Percentiles rank a stretch among this genome's conserved stretches.
These are phyloP conservation scores for Myiozetetes cayanensis DNA, from an alignment of 2,113 vertebrate species.

Conservation along the genomic window DNA sequence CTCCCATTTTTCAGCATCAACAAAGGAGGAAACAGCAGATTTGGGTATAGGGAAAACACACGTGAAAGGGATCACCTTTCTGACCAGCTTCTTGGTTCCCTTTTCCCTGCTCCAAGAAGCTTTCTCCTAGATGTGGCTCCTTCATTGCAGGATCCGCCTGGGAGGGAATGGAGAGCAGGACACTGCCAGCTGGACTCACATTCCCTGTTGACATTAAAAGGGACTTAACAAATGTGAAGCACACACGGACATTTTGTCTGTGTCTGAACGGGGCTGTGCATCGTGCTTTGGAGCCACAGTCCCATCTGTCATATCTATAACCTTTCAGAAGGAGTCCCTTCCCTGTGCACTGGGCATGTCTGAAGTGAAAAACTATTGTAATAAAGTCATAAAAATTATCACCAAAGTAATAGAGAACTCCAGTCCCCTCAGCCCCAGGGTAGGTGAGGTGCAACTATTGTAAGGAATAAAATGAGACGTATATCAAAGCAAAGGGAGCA, in stretches of 20 bases:
- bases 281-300: rapidly evolving
- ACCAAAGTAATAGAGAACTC: neutral
- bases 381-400: neutral
- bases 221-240: neutral
- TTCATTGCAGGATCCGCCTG: neutral
- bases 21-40: neutral
- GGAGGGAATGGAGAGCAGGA: neutral
- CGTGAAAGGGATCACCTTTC: neutral
- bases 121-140: neutral
- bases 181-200: neutral
- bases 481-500: neutral
- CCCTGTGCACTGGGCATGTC: neutral
- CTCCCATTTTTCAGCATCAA: neutral
- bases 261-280: rapidly evolving
- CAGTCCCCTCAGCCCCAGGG: neutral
- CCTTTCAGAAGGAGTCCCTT: neutral
- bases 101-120: neutral
- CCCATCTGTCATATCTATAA: neutral
- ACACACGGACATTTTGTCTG: neutral
- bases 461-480: neutral
- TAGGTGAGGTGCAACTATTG: neutral
- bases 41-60: neutral
- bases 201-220: neutral
- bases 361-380: neutral
- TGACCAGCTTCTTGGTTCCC: neutral